Evolutionary conservation across 2,888 invertebrate species (phyloP).

Genomic region (Anagyrus pseudococci): DNA sequence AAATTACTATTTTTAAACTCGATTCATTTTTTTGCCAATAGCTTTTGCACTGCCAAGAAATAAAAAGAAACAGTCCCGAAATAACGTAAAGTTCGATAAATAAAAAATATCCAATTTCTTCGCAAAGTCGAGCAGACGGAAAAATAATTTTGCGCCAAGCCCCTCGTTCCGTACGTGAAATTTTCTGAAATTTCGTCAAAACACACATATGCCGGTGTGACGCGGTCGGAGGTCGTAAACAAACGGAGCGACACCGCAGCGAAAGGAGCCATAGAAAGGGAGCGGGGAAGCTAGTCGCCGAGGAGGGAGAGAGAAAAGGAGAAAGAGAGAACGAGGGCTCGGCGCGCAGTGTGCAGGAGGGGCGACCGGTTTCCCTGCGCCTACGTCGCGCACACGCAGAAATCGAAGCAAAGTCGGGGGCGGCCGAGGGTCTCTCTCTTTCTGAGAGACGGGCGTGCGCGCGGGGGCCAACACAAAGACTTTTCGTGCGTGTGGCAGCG

Average conservation of each 20-base stretch:
- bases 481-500: constrained; percentile 25
- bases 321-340: background rate
- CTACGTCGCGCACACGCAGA: constrained; percentile 13
- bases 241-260: background rate
- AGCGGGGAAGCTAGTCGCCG: background rate
- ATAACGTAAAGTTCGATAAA: too few relatives aligned
- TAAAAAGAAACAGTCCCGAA: too few relatives aligned
- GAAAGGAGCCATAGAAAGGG: background rate
- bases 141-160: too few relatives aligned
- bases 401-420: constrained; percentile 20
- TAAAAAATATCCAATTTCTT: too few relatives aligned
- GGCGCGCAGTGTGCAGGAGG: background rate
- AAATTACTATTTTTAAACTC: background rate
- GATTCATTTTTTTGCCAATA: too few relatives aligned
- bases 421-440: background rate
- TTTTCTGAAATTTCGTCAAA: too few relatives aligned
- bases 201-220: too few relatives aligned
- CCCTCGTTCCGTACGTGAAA: background rate
- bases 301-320: background rate
- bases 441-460: background rate
- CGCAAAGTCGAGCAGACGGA: too few relatives aligned
- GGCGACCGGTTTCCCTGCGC: constrained; percentile 32
- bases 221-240: background rate
- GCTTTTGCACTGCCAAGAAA: too few relatives aligned
- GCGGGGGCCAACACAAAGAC: constrained; percentile 21